Evolutionary conservation across 1,140 invertebrate species (phyloP), one percentile per base, ranked within the genome.

Genomic region (Centruroides sculpturatus): DNA sequence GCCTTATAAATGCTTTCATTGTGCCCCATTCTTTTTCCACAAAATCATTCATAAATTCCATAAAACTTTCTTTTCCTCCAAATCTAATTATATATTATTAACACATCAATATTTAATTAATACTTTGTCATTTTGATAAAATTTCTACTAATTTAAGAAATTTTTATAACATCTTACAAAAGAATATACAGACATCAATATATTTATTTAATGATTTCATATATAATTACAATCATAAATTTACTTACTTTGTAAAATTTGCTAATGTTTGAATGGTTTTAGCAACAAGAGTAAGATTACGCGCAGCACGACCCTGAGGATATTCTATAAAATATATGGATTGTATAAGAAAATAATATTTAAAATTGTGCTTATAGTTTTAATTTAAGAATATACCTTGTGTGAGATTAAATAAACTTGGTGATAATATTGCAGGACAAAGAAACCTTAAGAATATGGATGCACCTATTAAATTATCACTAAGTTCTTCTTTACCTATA

Each of bases 41-140:
- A 70, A 96, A 89, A 69, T 90, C 86, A 73, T 96, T 96, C 80
- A 96, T 87, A 71, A 94, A 96, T 73, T 92, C 90, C 92, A 96
- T 96, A 70, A 92, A 95, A 69, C 88, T 88, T 73, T 96, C 92
- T 72, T 96, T 96, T 60, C 89, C 90, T 73, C 93, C 91, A 76
- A 95, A 96, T 64, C 72, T 74, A 35, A 51, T 13, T 36, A 56
- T 41, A 56, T 5, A 34, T 56, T 56, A 56, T 6, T 56, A 34
- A 23, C 23, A 23, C 23, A 23, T 23, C 23, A 23, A 23, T 49
- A 49, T 49, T n/a, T 10, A 49, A 23, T 23, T 23, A 23, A 23
- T 23, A 23, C 23, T 23, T 23, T 23, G 23, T 23, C 23, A 36
- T 53, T 34, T 34, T 23, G 5, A 53, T 36, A 34, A 23, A 53